A percentile compares a stretch with the other conserved stretches of the same genome.
These are phyloP conservation scores for Acleris sparsana DNA, from an alignment of 2,888 invertebrate species.

Conservation along the genomic window DNA sequence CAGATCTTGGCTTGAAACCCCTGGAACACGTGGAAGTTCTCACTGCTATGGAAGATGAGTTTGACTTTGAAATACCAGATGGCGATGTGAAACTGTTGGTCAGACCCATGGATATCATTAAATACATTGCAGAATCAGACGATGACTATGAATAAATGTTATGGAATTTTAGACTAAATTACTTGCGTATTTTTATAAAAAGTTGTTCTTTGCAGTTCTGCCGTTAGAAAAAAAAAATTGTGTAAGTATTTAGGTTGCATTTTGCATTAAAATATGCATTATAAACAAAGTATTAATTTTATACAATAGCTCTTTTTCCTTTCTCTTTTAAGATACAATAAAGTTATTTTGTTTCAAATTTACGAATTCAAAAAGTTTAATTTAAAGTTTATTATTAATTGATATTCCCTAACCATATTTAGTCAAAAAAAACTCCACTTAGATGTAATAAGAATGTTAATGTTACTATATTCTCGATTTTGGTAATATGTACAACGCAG, in stretches of 20 bases:
- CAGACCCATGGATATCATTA: constrained; percentile 95
- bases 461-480: too few species aligned
- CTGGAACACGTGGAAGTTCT: constrained; percentile 99
- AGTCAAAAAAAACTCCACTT: too few species aligned
- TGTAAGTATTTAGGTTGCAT: too few species aligned
- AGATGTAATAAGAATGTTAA: too few species aligned
- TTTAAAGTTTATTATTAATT: constrained; percentile 57
- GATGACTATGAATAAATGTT: constrained; percentile 91
- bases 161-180: constrained; percentile 57
- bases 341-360: constrained; percentile 58
- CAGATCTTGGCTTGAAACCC: constrained; percentile 98
- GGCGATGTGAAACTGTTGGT: constrained; percentile 96
- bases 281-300: too few species aligned
- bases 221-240: too few species aligned
- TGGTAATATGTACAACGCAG: too few species aligned
- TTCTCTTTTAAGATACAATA: constrained; percentile 31
- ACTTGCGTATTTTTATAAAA: constrained; percentile 31
- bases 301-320: too few species aligned
- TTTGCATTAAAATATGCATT: too few species aligned
- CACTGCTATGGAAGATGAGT: constrained; percentile 99
- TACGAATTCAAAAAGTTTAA: constrained; percentile 58
- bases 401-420: constrained; percentile 52
- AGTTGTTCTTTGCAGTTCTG: constrained; percentile 16
- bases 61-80: constrained; percentile 99
- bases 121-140: constrained; percentile 97